phyloP scores from a whole-genome alignment of 2,113 vertebrate genomes.

The Excalfactoria chinensis region DNA sequence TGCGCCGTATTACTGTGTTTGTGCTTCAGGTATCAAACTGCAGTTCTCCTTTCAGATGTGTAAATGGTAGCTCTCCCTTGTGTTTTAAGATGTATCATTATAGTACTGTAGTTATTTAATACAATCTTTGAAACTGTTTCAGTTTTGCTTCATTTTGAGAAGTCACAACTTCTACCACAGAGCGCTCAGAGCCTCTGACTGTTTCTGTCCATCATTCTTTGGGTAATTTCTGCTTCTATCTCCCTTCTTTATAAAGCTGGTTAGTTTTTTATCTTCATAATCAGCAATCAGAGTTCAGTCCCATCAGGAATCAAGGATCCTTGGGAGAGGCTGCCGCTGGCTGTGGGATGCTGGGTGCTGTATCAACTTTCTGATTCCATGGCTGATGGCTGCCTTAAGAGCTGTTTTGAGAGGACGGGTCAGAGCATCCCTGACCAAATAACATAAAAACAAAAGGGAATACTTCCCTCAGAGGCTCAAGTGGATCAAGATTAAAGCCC shows the following conservation, averaged over 20 bases:
- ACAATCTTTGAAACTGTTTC: not conserved
- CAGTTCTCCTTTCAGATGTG: not conserved
- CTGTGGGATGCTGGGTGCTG: not conserved
- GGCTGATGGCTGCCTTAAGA: not conserved
- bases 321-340: no score
- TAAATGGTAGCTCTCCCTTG: not conserved
- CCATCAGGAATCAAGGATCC: accelerated
- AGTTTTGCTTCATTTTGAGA: not conserved
- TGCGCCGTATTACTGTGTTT: not conserved
- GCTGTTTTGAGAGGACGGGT: not conserved
- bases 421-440: not conserved
- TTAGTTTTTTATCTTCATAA: not conserved
- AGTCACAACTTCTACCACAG: not conserved
- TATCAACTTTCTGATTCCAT: not conserved
- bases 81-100: not conserved
- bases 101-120: not conserved
- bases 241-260: not conserved
- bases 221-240: not conserved
- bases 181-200: not conserved
- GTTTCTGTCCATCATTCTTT: not conserved
- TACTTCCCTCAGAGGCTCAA: not conserved
- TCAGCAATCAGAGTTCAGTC: not conserved
- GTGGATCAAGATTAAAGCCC: not conserved
- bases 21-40: not conserved
- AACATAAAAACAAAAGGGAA: not conserved